phyloP scores from a whole-genome alignment of 1,140 invertebrate genomes.

The Anagrus nilaparvatae region DNA sequence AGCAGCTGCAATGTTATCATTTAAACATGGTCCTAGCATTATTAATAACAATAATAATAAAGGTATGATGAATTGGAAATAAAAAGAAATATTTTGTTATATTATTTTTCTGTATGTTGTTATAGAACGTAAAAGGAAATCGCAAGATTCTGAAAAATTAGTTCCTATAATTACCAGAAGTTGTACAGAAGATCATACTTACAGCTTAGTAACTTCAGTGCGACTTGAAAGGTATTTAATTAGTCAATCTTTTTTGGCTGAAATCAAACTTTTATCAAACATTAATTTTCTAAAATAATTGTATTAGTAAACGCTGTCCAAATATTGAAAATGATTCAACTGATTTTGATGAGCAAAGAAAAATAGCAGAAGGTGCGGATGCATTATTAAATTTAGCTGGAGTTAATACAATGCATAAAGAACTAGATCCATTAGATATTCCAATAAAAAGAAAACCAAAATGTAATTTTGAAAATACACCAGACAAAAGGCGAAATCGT shows the following conservation, averaged over 20 bases:
- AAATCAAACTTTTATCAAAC: background rate
- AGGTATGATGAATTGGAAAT: conserved; percentile 11
- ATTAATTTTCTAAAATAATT: background rate
- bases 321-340: conserved; percentile 2
- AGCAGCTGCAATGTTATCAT: conserved; percentile 69
- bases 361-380: conserved; percentile 69
- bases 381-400: conserved; percentile 65
- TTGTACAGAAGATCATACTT: conserved; percentile 72
- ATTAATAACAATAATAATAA: conserved; percentile 43
- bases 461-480: no score
- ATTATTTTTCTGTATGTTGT: conserved; percentile 1
- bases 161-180: conserved; percentile 58
- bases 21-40: conserved; percentile 59
- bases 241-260: background rate
- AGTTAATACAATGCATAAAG: conserved; percentile 36
- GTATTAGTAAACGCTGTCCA: conserved; percentile 2
- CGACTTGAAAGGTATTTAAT: conserved; percentile 34
- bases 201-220: conserved; percentile 44
- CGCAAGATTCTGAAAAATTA: conserved; percentile 34
- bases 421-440: conserved; percentile 20
- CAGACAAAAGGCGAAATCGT: conserved; percentile 13
- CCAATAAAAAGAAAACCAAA: no score
- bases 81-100: conserved; percentile 8
- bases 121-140: conserved; percentile 35
- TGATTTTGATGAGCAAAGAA: conserved; percentile 62